These are phyloP conservation scores for Psilopogon haemacephalus DNA, from an alignment of 2,113 vertebrate genomes.

Conservation along the genomic window DNA sequence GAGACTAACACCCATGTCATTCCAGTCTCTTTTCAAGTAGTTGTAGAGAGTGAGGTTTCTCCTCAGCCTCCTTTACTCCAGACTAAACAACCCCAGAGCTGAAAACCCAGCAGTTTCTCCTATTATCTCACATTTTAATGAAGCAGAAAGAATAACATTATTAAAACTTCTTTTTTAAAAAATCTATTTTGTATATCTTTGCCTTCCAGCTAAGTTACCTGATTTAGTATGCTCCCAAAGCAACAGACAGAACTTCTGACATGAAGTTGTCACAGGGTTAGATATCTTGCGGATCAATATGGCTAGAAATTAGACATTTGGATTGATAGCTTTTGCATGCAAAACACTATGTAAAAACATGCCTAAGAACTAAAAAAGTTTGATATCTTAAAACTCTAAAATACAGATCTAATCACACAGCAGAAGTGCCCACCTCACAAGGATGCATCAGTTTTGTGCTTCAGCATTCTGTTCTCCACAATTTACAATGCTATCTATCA, in stretches of 20 bases:
- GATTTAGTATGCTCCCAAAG: not conserved
- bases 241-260: not conserved
- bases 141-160: not conserved
- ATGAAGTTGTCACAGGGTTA: not conserved
- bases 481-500: not conserved
- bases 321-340: not conserved
- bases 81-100: not conserved
- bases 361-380: not conserved
- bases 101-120: not conserved
- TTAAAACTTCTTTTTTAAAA: not conserved
- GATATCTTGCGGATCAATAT: not conserved
- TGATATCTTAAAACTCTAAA: not conserved
- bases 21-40: too few relatives aligned
- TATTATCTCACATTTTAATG: not conserved
- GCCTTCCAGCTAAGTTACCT: not conserved
- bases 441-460: fast-evolving
- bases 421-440: not conserved
- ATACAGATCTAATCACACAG: not conserved
- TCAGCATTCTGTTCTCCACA: not conserved
- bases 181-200: not conserved
- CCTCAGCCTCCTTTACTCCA: too few relatives aligned
- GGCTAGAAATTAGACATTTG: not conserved
- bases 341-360: not conserved
- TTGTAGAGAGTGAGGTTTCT: too few relatives aligned
- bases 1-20: too few relatives aligned